Conservation (phyloP, 2,113 vertebrate species). For the Xenopus borealis region DNA sequence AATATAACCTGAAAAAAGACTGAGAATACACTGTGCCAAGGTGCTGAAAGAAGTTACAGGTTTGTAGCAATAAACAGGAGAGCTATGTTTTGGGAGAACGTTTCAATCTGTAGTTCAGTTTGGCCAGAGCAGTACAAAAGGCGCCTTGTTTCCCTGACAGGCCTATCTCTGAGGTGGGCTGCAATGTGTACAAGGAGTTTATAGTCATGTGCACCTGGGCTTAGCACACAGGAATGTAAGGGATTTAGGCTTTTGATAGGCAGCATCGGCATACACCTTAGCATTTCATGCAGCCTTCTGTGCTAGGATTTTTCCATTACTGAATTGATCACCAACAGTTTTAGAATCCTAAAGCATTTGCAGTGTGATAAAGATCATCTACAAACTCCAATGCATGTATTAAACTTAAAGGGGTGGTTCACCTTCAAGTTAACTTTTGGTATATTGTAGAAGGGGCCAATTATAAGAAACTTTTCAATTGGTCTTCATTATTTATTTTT, state of each 20-base stretch:
- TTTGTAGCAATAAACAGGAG: slow-evolving; percentile 41
- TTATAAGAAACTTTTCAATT: too few relatives aligned
- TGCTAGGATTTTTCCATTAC: slow-evolving; percentile 8
- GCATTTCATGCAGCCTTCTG: neutral
- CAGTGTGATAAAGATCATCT: too few relatives aligned
- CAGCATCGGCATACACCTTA: neutral
- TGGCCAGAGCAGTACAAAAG: slow-evolving; percentile 34
- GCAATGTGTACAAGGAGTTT: slow-evolving; percentile 9
- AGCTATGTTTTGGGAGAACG: slow-evolving; percentile 28
- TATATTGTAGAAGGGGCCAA: too few relatives aligned
- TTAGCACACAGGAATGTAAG: slow-evolving; percentile 28
- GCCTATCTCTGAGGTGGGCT: slow-evolving; percentile 39
- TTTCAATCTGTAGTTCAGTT: slow-evolving; percentile 33
- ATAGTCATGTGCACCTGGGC: slow-evolving; percentile 35
- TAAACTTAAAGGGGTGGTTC: too few relatives aligned
- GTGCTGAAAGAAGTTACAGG: slow-evolving; percentile 22
- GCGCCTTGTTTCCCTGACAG: slow-evolving; percentile 34
- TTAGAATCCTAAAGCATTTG: too few relatives aligned
- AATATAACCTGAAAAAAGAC: neutral
- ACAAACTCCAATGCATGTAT: too few relatives aligned
- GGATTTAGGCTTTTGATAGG: slow-evolving; percentile 9
- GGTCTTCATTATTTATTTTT: too few relatives aligned
- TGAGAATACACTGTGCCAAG: neutral
- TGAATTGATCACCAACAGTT: too few relatives aligned
- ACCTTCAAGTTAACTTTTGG: too few relatives aligned